phyloP scores from a whole-genome alignment of 2,797 vertebrate genomes.

The Kryptopterus vitreolus region DNA sequence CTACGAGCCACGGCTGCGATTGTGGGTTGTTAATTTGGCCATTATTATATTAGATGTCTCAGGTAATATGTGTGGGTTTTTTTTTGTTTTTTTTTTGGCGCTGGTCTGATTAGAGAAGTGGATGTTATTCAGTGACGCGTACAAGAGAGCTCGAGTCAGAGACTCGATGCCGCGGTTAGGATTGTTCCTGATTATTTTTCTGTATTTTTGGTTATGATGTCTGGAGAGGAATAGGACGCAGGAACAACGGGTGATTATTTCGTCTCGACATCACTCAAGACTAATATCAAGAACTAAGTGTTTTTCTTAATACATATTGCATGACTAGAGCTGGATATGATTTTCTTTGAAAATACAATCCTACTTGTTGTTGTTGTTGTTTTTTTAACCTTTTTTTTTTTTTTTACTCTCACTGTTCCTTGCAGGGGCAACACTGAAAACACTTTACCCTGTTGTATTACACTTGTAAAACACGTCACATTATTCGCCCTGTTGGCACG shows the following conservation, averaged over 20 bases:
- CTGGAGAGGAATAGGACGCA: conserved; percentile 5
- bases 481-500: not conserved
- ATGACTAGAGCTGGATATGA: not conserved
- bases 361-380: not conserved
- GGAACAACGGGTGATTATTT: conserved; percentile 11
- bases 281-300: not conserved
- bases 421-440: not conserved
- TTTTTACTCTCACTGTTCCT: not conserved
- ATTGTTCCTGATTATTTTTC: conserved; percentile 22
- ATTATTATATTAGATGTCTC: conserved; percentile 64
- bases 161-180: not conserved
- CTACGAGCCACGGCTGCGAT: conserved; percentile 50
- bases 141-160: not conserved
- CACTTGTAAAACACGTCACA: not conserved
- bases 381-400: too few relatives aligned
- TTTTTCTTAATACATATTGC: not conserved
- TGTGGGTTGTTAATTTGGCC: conserved; percentile 61
- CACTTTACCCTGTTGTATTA: not conserved
- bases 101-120: conserved; percentile 12
- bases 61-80: conserved; percentile 62
- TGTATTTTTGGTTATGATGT: not conserved
- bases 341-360: not conserved
- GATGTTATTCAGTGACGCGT: conserved; percentile 20
- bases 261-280: not conserved
- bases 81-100: too few relatives aligned